Percentiles rank a stretch among this genome's conserved stretches.
Conservation (phyloP, 2,113 vertebrate species). For the Ardeotis arabs region DNA sequence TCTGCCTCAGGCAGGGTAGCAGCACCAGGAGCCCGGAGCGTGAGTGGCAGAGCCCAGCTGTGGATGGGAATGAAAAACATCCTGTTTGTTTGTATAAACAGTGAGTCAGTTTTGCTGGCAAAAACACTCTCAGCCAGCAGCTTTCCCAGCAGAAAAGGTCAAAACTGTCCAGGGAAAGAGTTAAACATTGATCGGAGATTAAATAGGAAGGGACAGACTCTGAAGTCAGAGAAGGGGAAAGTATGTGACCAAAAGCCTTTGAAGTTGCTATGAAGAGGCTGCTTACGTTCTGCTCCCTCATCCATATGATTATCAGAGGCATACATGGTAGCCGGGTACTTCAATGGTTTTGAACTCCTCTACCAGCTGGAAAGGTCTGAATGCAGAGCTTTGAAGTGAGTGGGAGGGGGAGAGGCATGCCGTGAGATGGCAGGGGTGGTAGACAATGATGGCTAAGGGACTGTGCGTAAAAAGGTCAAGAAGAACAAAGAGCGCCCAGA, state of each 20-base stretch:
- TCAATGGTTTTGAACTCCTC: not conserved
- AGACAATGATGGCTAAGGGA: not conserved
- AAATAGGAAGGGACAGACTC: not conserved
- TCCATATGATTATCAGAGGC: not conserved
- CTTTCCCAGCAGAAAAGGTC: not conserved
- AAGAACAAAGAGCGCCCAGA: not conserved
- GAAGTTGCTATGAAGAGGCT: not conserved
- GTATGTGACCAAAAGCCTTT: not conserved
- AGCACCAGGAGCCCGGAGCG: not conserved
- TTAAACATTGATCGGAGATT: not conserved
- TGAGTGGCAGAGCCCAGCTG: conserved; percentile 41
- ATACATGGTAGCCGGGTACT: fast-evolving
- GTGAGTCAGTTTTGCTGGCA: conserved; percentile 6
- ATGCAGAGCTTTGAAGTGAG: not conserved
- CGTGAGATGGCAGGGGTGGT: not conserved
- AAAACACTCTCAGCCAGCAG: not conserved
- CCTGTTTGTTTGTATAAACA: conserved; percentile 55
- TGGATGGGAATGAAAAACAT: conserved; percentile 28
- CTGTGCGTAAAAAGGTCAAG: fast-evolving
- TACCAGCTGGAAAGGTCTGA: not conserved
- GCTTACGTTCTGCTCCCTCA: not conserved
- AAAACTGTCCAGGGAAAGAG: not conserved
- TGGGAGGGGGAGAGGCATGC: not conserved
- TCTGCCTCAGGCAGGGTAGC: not conserved
- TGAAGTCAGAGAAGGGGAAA: not conserved